Evolutionary conservation across 2,888 invertebrate genomes (phyloP).

Genomic region (Hypselothyrea guttata): DNA sequence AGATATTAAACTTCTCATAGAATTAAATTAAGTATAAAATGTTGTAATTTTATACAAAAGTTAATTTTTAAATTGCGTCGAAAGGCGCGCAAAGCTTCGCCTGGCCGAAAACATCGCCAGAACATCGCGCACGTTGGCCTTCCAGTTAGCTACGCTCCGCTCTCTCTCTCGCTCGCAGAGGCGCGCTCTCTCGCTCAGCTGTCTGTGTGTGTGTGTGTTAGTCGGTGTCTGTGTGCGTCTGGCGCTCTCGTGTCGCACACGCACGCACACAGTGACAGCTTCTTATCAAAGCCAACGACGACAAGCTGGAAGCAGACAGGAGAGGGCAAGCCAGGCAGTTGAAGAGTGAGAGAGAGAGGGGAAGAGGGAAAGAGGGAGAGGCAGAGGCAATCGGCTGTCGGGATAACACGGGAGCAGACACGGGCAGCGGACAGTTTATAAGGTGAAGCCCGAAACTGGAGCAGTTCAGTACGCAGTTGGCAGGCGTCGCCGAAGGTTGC

Average conservation of each 20-base stretch:
- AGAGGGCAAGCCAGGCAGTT: slow-evolving; percentile 2
- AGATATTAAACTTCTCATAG: no score
- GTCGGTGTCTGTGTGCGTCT: background rate
- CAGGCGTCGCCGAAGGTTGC: slow-evolving; percentile 76
- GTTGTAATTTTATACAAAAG: no score
- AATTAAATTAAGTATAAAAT: no score
- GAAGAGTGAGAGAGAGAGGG: slow-evolving; percentile 6
- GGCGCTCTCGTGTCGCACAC: slow-evolving; percentile 4
- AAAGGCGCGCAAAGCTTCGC: no score
- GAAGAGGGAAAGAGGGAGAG: slow-evolving; percentile 10
- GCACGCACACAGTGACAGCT: slow-evolving; percentile 47
- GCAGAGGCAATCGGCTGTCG: slow-evolving; percentile 16
- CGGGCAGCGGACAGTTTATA: slow-evolving; percentile 49
- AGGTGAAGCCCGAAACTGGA: slow-evolving; percentile 71
- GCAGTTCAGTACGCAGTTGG: slow-evolving; percentile 80
- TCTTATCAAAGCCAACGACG: slow-evolving; percentile 62
- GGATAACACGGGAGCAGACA: slow-evolving; percentile 58
- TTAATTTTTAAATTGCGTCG: no score
- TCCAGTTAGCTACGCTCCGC: background rate
- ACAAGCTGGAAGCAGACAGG: slow-evolving; percentile 53
- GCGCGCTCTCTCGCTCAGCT: slow-evolving; percentile 22
- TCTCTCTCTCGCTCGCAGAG: slow-evolving; percentile 30
- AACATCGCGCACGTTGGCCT: background rate
- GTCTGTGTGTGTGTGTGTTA: background rate
- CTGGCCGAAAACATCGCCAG: slow-evolving; percentile 15